Evolutionary conservation across 2,113 vertebrate genomes (phyloP).

Genomic region (Ellobius talpinus): DNA sequence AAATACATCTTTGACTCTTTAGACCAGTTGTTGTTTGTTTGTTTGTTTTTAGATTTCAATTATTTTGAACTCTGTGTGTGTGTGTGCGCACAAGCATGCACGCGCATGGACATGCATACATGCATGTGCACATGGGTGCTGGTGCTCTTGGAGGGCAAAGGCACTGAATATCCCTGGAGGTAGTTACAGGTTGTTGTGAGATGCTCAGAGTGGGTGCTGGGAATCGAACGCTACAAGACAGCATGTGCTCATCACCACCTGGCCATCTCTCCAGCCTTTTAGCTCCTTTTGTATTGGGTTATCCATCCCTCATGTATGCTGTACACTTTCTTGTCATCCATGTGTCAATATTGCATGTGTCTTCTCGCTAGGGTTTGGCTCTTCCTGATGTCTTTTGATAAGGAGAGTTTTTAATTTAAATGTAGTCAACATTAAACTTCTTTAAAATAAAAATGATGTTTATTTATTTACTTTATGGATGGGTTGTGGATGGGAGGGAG

Average conservation of each 20-base stretch:
- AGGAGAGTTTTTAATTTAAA: slow-evolving; percentile 13
- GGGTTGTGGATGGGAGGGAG: background rate
- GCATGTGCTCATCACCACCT: too few species aligned
- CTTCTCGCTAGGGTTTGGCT: background rate
- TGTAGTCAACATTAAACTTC: background rate
- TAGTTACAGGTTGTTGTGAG: background rate
- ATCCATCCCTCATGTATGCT: background rate
- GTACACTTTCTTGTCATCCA: background rate
- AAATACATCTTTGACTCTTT: background rate
- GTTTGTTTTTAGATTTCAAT: background rate
- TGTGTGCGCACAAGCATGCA: too few species aligned
- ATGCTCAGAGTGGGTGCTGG: background rate
- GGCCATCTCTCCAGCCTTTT: background rate
- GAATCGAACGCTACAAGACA: background rate
- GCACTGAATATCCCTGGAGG: background rate
- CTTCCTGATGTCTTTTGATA: background rate
- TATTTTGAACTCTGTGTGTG: background rate
- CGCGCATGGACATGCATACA: too few species aligned
- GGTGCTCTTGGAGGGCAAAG: background rate
- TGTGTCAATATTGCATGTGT: background rate
- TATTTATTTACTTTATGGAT: background rate
- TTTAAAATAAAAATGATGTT: background rate
- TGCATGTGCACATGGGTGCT: background rate
- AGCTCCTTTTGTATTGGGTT: background rate
- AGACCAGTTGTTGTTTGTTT: background rate